A percentile compares a stretch with the other conserved stretches of the same genome.
Conservation (phyloP, 2,797 vertebrate genomes). For the Ctenopoma kingsleyae region DNA sequence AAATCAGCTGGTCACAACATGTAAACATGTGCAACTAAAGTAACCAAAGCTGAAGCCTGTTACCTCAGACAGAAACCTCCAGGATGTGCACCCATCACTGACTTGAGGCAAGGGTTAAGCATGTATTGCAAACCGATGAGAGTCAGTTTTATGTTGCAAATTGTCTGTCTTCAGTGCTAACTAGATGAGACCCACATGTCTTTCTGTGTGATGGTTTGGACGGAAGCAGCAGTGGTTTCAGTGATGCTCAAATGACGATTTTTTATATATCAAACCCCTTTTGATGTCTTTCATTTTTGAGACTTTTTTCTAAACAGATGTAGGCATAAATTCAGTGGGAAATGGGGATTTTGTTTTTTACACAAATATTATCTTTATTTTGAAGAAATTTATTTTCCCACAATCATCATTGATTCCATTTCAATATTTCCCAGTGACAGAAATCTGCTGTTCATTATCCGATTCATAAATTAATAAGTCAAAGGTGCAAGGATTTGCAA, state of each 20-base stretch:
- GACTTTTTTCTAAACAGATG: not conserved
- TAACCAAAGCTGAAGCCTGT: constrained; percentile 54
- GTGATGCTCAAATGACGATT: constrained; percentile 32
- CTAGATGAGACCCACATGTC: constrained; percentile 17
- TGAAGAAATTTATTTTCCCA: constrained; percentile 9
- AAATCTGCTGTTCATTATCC: constrained; percentile 3
- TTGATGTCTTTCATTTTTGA: constrained; percentile 25
- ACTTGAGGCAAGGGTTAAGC: constrained; percentile 20
- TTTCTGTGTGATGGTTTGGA: constrained; percentile 27
- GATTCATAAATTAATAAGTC: constrained; percentile 5
- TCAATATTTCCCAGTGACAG: not conserved
- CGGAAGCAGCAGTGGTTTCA: constrained; percentile 24
- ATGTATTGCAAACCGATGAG: constrained; percentile 20
- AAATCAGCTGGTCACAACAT: constrained; percentile 20
- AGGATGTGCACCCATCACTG: constrained; percentile 26
- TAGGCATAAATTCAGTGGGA: not conserved
- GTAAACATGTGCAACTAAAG: constrained; percentile 31
- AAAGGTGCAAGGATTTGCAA: constrained; percentile 30
- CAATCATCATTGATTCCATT: constrained; percentile 9
- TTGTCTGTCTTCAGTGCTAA: constrained; percentile 23
- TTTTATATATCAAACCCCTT: constrained; percentile 40
- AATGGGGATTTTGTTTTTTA: not conserved
- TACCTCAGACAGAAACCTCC: constrained; percentile 50
- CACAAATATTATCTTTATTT: constrained; percentile 4
- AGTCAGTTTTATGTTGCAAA: constrained; percentile 26